Conservation (phyloP, 2,888 invertebrate genomes). For the Pogonocherus hispidulus region DNA sequence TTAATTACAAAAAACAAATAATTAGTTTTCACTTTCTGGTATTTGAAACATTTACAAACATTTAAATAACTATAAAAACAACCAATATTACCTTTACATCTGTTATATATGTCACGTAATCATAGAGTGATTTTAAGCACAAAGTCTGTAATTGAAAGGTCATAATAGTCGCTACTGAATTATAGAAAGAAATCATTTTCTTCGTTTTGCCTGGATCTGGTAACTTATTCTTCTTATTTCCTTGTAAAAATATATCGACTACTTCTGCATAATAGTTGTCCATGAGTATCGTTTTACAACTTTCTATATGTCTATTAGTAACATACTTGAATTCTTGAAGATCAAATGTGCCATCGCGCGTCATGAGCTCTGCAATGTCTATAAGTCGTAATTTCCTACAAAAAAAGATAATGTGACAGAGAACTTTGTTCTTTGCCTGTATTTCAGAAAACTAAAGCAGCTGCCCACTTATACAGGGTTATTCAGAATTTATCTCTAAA, state of each 20-base stretch:
- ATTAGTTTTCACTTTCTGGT: no score
- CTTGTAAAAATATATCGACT: slow-evolving; percentile 76
- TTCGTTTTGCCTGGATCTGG: slow-evolving; percentile 77
- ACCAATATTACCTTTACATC: slow-evolving; percentile 80
- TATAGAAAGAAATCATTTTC: slow-evolving; percentile 83
- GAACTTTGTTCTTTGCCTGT: no score
- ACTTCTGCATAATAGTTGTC: slow-evolving; percentile 78
- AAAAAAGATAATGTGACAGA: neutral
- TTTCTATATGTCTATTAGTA: slow-evolving; percentile 75
- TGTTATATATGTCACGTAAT: slow-evolving; percentile 83
- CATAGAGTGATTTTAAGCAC: slow-evolving; percentile 83
- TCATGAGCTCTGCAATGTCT: slow-evolving; percentile 73
- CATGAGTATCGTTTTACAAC: slow-evolving; percentile 76
- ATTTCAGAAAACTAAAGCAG: no score
- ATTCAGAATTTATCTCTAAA: no score
- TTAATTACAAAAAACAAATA: no score
- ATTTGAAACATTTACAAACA: no score
- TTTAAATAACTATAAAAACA: no score
- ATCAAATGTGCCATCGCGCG: slow-evolving; percentile 77
- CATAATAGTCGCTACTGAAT: slow-evolving; percentile 90
- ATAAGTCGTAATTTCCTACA: slow-evolving; percentile 75
- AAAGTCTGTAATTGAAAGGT: slow-evolving; percentile 87
- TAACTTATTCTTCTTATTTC: slow-evolving; percentile 77
- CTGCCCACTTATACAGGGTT: no score
- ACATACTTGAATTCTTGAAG: slow-evolving; percentile 75